phyloP scores from a whole-genome alignment of 2,888 invertebrate species.

The Ophraella communa region DNA sequence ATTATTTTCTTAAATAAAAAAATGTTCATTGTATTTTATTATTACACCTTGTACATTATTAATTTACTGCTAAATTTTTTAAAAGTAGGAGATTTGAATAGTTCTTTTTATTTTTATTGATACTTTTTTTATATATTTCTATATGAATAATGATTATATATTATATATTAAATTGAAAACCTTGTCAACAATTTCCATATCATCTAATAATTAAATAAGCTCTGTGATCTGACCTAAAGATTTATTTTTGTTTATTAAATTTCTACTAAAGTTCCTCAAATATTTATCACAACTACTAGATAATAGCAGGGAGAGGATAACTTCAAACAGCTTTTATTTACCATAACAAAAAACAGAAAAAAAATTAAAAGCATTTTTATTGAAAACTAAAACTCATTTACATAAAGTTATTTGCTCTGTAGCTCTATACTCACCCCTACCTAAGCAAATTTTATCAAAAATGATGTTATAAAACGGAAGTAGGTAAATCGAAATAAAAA shows the following conservation, averaged over 20 bases:
- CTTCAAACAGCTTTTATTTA: not conserved
- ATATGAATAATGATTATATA: no score
- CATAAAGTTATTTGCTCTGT: constrained; percentile 7
- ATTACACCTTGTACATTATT: no score
- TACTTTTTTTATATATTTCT: no score
- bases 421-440: not conserved
- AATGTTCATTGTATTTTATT: no score
- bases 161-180: not conserved
- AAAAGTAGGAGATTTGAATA: no score
- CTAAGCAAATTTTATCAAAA: not conserved
- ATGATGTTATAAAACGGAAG: no score
- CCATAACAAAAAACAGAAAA: not conserved
- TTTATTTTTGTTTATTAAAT: not conserved
- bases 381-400: not conserved
- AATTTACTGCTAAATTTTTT: no score
- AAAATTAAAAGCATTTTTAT: not conserved
- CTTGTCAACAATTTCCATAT: not conserved
- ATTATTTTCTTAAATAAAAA: no score
- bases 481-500: no score
- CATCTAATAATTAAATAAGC: not conserved
- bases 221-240: not conserved
- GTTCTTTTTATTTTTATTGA: no score
- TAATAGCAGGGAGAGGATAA: not conserved
- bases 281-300: not conserved
- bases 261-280: not conserved